These are phyloP conservation scores for Rhinolophus ferrumequinum DNA, from an alignment of 2,113 vertebrate genomes.

Conservation along the genomic window DNA sequence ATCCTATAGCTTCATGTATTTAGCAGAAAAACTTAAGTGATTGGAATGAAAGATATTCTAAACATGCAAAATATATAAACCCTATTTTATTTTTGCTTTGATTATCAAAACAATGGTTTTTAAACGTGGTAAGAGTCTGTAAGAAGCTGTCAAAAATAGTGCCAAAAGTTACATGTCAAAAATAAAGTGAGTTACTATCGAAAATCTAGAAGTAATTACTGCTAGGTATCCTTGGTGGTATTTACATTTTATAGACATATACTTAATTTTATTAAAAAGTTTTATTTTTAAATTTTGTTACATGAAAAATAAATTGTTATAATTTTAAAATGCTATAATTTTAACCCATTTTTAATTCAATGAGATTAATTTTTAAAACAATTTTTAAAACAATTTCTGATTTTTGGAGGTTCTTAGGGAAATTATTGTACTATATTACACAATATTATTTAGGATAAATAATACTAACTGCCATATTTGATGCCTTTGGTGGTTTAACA, in stretches of 20 bases:
- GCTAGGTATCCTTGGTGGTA: not conserved
- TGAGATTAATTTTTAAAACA: not conserved
- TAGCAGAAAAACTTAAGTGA: not conserved
- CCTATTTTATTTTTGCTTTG: not conserved
- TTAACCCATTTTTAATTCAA: not conserved
- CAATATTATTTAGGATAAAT: not conserved
- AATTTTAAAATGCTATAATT: not conserved
- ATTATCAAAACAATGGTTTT: not conserved
- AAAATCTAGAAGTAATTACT: not conserved
- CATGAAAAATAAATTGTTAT: not conserved
- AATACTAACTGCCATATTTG: not conserved
- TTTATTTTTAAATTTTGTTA: not conserved
- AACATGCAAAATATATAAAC: not conserved
- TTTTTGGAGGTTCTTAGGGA: not conserved
- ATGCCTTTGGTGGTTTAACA: not conserved
- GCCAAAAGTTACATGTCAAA: not conserved
- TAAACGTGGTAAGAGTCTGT: not conserved
- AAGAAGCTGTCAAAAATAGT: not conserved
- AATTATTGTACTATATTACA: not conserved
- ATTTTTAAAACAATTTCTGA: not conserved
- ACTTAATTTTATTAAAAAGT: not conserved
- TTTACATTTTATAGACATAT: not conserved
- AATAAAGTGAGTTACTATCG: too few relatives aligned
- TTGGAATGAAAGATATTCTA: not conserved
- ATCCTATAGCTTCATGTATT: not conserved